Evolutionary conservation across 2,888 invertebrate species (phyloP).

Genomic region (Drosophila rellima): DNA sequence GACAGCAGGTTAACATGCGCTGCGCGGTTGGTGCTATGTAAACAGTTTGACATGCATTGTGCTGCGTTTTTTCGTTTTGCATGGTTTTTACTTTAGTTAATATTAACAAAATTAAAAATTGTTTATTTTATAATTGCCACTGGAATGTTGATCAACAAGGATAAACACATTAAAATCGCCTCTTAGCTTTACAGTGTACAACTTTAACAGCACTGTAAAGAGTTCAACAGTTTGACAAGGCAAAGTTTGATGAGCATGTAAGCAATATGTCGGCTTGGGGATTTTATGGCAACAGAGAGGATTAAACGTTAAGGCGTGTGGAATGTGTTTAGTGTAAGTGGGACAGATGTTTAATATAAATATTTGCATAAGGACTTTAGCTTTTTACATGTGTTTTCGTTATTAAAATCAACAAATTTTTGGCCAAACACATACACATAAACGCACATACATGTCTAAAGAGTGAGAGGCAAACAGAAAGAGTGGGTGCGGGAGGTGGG

Average conservation of each 20-base stretch:
- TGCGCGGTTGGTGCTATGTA: constrained; percentile 31
- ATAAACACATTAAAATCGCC: background rate
- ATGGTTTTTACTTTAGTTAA: background rate
- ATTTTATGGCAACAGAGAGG: background rate
- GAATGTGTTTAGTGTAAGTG: constrained; percentile 21
- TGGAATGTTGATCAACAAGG: background rate
- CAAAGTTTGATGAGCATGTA: constrained; percentile 39
- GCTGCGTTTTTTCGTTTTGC: constrained; percentile 20
- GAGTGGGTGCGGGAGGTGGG: background rate
- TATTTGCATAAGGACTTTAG: constrained; percentile 47
- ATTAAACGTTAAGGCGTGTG: background rate
- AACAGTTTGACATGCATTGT: constrained; percentile 67
- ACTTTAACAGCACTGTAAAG: background rate
- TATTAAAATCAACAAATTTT: constrained; percentile 24
- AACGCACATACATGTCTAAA: background rate
- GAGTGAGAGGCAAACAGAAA: background rate
- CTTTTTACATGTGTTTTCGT: constrained; percentile 4
- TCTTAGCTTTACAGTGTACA: background rate
- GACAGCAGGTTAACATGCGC: constrained; percentile 55
- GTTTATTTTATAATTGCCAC: background rate
- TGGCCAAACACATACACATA: constrained; percentile 23
- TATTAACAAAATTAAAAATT: background rate
- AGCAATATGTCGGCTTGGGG: constrained; percentile 38
- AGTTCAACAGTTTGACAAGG: constrained; percentile 44
- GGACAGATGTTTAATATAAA: constrained; percentile 39